Base-by-base conservation (phyloP, 2,113 vertebrate species). In the Nesoenas mayeri region DNA sequence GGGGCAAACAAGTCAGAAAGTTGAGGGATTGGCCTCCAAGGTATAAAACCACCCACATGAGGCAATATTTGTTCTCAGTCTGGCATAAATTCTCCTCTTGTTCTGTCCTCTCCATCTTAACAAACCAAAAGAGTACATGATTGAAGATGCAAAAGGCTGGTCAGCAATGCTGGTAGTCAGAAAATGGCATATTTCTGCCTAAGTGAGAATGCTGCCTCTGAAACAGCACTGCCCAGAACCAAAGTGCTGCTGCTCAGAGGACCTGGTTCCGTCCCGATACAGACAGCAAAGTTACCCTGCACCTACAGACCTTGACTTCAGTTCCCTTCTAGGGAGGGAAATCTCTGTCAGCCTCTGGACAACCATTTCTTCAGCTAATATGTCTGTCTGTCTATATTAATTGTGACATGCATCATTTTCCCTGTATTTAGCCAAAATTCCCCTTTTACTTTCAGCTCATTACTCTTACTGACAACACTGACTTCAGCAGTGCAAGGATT, bases 11-110 rank as follows among this genome's bases (percentile, higher is more conserved):
- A 96, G 66, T 73, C 88, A 94, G 74, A 60, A 95, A 93, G 75
- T 34, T 91, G 91, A 97, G 34, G 56, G 72, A 96, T 94, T 93
- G 88, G 83, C 87, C 97, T 95, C 92, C 70, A 57, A 94, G 94
- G 95, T 91, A 96, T 92, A 90, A 93, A 97, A 96, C 95, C 96
- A 96, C 92, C 86, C 95, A 94, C 87, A 91, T 56, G 79, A 92
- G 86, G 93, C 93, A 93, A 94, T 97, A 80, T 96, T 97, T 97
- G 69, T 91, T 79, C 93, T 94, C 79, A 87, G 91, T 92, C 89
- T 96, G 92, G 73, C 89, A 93, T 92, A 96, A 96, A 93, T 92
- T 97, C 50, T 91, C 54, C 28, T 81, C 78, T 78, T 92, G 50
- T 73, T 87, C 79, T 83, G 51, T 72, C 65, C 84, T 79, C 64